Base-by-base conservation (phyloP, 2,888 invertebrate species). In the Drosophila quinaria region DNA sequence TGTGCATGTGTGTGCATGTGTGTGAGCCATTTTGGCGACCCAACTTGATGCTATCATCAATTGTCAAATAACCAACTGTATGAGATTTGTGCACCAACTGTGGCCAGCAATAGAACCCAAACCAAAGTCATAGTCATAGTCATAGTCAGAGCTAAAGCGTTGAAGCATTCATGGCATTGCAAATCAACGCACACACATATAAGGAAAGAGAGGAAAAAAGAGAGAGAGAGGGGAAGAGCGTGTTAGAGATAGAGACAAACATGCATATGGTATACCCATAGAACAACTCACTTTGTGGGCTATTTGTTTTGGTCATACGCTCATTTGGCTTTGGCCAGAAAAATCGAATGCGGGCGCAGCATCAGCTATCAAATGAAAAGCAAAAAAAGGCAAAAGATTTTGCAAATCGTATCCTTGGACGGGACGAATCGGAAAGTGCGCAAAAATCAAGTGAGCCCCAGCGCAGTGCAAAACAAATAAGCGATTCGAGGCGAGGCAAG, bases 31-130 rank as follows among this genome's bases (percentile, higher is more conserved):
- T 84, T 83, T 72, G 87, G 84, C 73, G 80, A 87, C 78, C 87
- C 89, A 80, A 87, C 78, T 87, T 84, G 85, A 86, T 89, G 89
- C 86, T 80, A 86, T 85, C 86, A 86, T 86, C 89, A 86, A 86
- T 89, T 86, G 89, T 86, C 86, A 86, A 86, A 86, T 89, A 89
- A 86, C 88, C 87, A 87, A 86, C 86, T 86, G 86, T 80, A 85
- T 78, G 86, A 85, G 87, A 87, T 88, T 87, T 87, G 83, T 77
- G 74, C 86, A 88, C 77, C 87, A 87, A 86, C 90, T 87, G 88
- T 82, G 85, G 71, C 80, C 70, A 70, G 73, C 25, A 31, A 29
- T 8, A 29, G 29, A 29, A 47, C 11, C 19, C 56, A 22, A 54
- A 15, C 22, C 17, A 52, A 11, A 51, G 41, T 22, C 41, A 56